Evolutionary conservation across 2,797 vertebrate species (phyloP).

Genomic region (Nannoperca obscura): DNA sequence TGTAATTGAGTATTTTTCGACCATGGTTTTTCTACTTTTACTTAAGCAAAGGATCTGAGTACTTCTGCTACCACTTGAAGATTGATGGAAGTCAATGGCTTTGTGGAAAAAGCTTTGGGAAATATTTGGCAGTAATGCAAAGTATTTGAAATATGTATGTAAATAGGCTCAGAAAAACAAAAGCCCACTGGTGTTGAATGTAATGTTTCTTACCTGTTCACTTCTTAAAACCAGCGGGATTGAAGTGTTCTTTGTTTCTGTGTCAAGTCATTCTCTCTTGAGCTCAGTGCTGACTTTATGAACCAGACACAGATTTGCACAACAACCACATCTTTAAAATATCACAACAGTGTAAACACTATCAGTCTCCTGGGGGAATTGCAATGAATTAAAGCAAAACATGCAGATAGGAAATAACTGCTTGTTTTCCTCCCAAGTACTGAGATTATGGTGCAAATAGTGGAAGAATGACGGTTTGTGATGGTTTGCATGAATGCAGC

Average conservation of each 20-base stretch:
- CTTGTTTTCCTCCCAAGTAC: constrained; percentile 53
- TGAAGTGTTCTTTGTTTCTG: constrained; percentile 30
- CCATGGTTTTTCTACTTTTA: background rate
- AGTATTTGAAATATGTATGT: background rate
- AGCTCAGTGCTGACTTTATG: constrained; percentile 37
- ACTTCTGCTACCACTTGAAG: background rate
- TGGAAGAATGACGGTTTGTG: constrained; percentile 53
- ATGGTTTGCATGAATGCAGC: constrained; percentile 54
- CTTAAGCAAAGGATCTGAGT: background rate
- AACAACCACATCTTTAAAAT: constrained; percentile 51
- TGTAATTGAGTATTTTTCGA: background rate
- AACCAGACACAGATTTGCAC: constrained; percentile 36
- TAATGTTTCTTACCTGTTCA: background rate
- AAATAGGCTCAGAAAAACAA: constrained; percentile 6
- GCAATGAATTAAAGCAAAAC: constrained; percentile 49
- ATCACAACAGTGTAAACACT: constrained; percentile 47
- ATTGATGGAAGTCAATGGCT: background rate
- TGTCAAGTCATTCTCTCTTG: background rate
- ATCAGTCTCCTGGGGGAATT: constrained; percentile 44
- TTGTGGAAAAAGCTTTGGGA: constrained; percentile 10
- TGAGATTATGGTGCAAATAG: constrained; percentile 51
- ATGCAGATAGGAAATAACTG: constrained; percentile 57
- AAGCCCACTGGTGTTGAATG: background rate
- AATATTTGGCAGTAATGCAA: background rate
- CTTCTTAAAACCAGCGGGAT: constrained; percentile 31